These are phyloP conservation scores for Alexandromys fortis DNA, from an alignment of 2,113 vertebrate genomes.

Conservation along the genomic window DNA sequence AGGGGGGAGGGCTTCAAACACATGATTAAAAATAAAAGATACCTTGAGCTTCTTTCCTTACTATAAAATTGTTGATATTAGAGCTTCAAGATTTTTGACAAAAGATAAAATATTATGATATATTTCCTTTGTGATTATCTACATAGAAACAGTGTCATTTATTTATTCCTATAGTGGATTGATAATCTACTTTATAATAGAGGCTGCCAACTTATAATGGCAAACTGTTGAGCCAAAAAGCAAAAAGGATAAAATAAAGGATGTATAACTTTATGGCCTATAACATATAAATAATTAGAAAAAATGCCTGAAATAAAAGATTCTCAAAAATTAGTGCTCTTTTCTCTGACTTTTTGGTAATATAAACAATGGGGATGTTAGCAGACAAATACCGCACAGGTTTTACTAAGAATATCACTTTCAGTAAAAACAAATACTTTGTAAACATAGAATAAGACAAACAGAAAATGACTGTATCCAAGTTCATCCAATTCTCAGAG, in stretches of 20 bases:
- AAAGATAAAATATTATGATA: neutral
- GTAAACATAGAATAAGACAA: slow-evolving; percentile 27
- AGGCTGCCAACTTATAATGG: neutral
- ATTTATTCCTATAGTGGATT: neutral
- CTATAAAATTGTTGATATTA: neutral
- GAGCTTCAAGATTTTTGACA: neutral
- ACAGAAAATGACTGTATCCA: neutral
- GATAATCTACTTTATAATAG: neutral
- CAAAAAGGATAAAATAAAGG: neutral
- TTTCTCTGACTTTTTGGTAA: neutral
- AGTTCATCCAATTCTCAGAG: neutral
- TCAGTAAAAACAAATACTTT: slow-evolving; percentile 7
- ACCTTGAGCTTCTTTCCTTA: neutral
- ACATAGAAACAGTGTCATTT: neutral
- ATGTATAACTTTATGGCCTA: neutral
- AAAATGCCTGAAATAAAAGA: neutral
- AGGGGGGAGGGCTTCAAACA: neutral
- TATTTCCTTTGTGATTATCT: neutral
- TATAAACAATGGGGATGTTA: neutral
- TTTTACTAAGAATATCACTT: neutral
- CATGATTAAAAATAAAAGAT: neutral
- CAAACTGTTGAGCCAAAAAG: neutral
- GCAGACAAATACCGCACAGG: neutral
- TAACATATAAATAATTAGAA: neutral
- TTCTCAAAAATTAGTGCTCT: neutral